These are phyloP conservation scores for Tetranychus urticae DNA, from an alignment of 1,140 invertebrate species.

Conservation along the genomic window DNA sequence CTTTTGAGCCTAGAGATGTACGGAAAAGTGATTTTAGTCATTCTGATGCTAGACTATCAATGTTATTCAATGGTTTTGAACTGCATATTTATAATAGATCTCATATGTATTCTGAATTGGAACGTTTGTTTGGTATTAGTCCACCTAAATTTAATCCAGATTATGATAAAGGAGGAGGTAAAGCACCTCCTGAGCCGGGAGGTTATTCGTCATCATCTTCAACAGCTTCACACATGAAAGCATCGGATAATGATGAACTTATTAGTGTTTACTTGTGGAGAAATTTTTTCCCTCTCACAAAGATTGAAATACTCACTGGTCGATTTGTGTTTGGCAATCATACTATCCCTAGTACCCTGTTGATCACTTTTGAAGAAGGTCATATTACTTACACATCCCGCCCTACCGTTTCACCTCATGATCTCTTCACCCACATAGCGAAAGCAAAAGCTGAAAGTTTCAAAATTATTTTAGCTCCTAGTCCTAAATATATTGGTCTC, in stretches of 20 bases:
- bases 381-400: slow-evolving; percentile 87
- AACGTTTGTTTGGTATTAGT: slow-evolving; percentile 47
- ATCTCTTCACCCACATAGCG: slow-evolving; percentile 86
- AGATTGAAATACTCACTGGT: slow-evolving; percentile 69
- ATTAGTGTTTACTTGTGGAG: slow-evolving; percentile 42
- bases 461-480: slow-evolving; percentile 73
- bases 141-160: background rate
- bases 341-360: slow-evolving; percentile 70
- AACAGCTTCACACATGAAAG: background rate
- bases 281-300: slow-evolving; percentile 87
- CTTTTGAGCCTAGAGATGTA: slow-evolving; percentile 74
- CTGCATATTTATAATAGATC: slow-evolving; percentile 87
- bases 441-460: slow-evolving; percentile 87
- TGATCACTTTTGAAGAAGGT: slow-evolving; percentile 75
- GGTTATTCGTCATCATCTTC: background rate
- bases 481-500: slow-evolving; percentile 74
- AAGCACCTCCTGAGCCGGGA: background rate
- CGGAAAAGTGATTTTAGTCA: slow-evolving; percentile 61
- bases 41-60: slow-evolving; percentile 71
- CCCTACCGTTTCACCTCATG: slow-evolving; percentile 66
- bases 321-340: slow-evolving; percentile 90
- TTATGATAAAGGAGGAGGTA: background rate
- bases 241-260: background rate
- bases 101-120: slow-evolving; percentile 58
- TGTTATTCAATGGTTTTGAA: slow-evolving; percentile 86